A percentile compares a stretch with the other conserved stretches of the same genome.
Evolutionary conservation across 1,140 invertebrate genomes (phyloP).

Genomic region (Diuraphis noxia): DNA sequence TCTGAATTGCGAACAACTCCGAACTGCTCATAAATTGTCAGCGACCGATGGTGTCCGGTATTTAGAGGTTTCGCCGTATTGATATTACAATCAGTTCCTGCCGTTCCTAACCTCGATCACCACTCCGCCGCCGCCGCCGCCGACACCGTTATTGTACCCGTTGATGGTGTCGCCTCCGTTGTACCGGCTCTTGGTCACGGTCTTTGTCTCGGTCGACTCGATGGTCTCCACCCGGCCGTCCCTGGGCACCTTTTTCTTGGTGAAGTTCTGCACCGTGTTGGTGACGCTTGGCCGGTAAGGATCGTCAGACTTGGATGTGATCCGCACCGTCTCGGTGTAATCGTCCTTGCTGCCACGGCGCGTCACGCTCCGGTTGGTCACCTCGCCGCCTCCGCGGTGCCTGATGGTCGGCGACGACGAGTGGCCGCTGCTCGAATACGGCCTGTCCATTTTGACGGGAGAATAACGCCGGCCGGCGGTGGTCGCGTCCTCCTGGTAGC

Average conservation of each 20-base stretch:
- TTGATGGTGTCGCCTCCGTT: constrained; percentile 61
- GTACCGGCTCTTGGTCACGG: constrained; percentile 68
- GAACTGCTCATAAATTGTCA: background rate
- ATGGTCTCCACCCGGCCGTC: constrained; percentile 69
- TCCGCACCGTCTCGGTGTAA: constrained; percentile 71
- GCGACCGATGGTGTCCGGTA: background rate
- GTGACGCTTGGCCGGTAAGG: constrained; percentile 68
- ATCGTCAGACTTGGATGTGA: constrained; percentile 68
- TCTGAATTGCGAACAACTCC: background rate
- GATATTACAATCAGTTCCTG: constrained; percentile 42
- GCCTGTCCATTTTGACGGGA: constrained; percentile 57
- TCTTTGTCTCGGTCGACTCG: constrained; percentile 71
- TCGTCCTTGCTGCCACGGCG: constrained; percentile 70
- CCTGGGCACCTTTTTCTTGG: constrained; percentile 69
- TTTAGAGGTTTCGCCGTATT: background rate
- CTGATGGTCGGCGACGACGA: constrained; percentile 58
- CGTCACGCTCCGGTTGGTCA: constrained; percentile 59
- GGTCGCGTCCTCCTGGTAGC: constrained; percentile 64
- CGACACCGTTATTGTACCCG: constrained; percentile 61
- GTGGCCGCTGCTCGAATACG: constrained; percentile 50
- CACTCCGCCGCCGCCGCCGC: constrained; percentile 63
- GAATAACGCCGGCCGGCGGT: constrained; percentile 29
- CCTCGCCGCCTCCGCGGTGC: constrained; percentile 43
- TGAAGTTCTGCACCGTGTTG: constrained; percentile 70
- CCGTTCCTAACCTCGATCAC: constrained; percentile 63